Percentiles rank a stretch among this genome's conserved stretches.
These are phyloP conservation scores for Psylliodes chrysocephalus DNA, from an alignment of 2,888 invertebrate species.

Conservation along the genomic window DNA sequence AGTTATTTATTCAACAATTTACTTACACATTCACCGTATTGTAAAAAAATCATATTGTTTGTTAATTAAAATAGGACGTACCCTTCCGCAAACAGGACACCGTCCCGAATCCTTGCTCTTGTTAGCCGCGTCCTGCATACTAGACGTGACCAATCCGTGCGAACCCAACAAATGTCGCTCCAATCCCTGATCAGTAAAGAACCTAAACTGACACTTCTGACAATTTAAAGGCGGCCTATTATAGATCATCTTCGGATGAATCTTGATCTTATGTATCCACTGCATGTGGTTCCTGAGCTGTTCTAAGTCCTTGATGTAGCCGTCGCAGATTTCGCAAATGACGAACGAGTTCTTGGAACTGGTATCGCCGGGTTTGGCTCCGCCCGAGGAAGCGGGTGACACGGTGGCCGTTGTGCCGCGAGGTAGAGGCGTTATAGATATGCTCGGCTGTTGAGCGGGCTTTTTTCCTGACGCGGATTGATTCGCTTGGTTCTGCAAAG, in stretches of 20 bases:
- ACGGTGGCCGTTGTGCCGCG: conserved; percentile 67
- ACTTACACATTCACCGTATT: too few species aligned
- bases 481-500: conserved; percentile 37
- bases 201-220: conserved; percentile 95
- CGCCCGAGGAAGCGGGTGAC: conserved; percentile 55
- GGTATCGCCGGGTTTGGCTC: conserved; percentile 65
- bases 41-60: too few species aligned
- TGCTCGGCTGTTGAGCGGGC: conserved; percentile 81
- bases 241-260: conserved; percentile 95
- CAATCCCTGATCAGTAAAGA: conserved; percentile 96
- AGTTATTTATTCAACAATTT: too few species aligned
- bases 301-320: conserved; percentile 92
- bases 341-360: conserved; percentile 84
- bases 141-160: conserved; percentile 93
- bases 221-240: conserved; percentile 94
- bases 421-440: conserved; percentile 89
- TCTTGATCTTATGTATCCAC: conserved; percentile 97
- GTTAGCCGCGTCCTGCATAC: conserved; percentile 96
- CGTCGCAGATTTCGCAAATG: conserved; percentile 97
- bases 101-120: conserved; percentile 93
- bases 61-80: too few species aligned
- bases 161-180: conserved; percentile 94
- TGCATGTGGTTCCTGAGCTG: conserved; percentile 96
- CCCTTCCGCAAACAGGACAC: conserved; percentile 95
- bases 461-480: conserved; percentile 47